Percentiles rank a stretch among this genome's conserved stretches.
These are phyloP conservation scores for Aporophyla nigra DNA, from an alignment of 2,888 invertebrate species.

Conservation along the genomic window DNA sequence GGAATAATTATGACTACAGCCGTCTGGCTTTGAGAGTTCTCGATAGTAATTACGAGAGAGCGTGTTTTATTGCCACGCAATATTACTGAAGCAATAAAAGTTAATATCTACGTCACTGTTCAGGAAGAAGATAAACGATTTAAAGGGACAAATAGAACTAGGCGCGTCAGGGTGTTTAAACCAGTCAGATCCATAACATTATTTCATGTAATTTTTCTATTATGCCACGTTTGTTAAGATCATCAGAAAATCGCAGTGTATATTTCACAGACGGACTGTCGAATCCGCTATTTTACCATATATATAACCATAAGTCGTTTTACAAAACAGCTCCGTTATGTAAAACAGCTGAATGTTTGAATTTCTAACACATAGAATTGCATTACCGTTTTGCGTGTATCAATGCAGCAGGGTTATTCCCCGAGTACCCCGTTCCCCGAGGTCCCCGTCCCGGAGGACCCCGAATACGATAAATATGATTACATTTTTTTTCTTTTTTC, in stretches of 20 bases:
- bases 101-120: constrained; percentile 13
- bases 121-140: neutral
- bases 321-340: no score
- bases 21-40: constrained; percentile 15
- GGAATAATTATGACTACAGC: neutral
- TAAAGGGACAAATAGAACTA: neutral
- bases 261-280: neutral
- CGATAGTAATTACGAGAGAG: constrained; percentile 12
- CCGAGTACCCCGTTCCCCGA: no score
- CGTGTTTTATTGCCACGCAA: constrained; percentile 30
- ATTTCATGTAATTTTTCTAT: neutral
- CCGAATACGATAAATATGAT: no score
- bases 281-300: no score
- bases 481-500: no score
- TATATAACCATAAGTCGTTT: no score
- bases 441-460: no score
- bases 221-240: neutral
- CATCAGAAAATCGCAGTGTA: neutral
- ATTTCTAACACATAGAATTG: no score
- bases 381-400: no score
- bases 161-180: neutral
- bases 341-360: no score
- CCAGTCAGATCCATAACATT: neutral
- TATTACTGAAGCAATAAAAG: constrained; percentile 35
- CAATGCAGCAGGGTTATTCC: no score